These are phyloP conservation scores for Melospiza melodia DNA, from an alignment of 2,113 vertebrate species.

Conservation along the genomic window DNA sequence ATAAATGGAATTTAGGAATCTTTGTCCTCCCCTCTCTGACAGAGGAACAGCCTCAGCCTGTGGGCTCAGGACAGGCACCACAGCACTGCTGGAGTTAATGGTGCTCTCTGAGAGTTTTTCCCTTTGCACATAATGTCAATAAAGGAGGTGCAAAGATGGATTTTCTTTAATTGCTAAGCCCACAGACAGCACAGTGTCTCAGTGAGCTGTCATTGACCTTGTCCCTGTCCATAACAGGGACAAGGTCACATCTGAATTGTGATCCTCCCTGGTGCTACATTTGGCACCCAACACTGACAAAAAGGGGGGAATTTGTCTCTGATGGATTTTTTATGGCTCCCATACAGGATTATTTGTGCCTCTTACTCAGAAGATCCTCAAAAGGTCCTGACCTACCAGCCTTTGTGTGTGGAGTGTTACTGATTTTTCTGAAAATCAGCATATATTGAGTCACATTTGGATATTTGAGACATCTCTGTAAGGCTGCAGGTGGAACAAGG, in stretches of 20 bases:
- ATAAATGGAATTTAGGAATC: not conserved
- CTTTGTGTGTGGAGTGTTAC: not conserved
- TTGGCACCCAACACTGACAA: not conserved
- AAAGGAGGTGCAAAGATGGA: not conserved
- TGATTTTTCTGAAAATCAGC: not conserved
- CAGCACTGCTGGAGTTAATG: not conserved
- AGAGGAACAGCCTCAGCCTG: not conserved
- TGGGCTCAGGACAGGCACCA: not conserved
- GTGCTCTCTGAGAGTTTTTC: not conserved
- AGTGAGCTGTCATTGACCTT: not conserved
- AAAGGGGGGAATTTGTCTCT: not conserved
- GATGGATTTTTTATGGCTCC: not conserved
- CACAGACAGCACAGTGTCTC: fast-evolving
- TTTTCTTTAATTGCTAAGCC: not conserved
- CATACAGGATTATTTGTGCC: not conserved
- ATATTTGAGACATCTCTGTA: not conserved
- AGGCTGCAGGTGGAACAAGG: not conserved
- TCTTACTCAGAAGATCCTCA: not conserved
- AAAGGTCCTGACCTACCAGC: not conserved
- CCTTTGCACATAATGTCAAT: not conserved
- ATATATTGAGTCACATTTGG: not conserved
- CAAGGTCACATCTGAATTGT: not conserved
- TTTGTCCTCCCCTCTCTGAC: not conserved
- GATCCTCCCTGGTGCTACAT: not conserved
- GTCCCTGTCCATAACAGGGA: not conserved